A percentile compares a stretch with the other conserved stretches of the same genome.
phyloP scores from a whole-genome alignment of 2,888 invertebrate genomes.

The Ptychoptera contaminata region DNA sequence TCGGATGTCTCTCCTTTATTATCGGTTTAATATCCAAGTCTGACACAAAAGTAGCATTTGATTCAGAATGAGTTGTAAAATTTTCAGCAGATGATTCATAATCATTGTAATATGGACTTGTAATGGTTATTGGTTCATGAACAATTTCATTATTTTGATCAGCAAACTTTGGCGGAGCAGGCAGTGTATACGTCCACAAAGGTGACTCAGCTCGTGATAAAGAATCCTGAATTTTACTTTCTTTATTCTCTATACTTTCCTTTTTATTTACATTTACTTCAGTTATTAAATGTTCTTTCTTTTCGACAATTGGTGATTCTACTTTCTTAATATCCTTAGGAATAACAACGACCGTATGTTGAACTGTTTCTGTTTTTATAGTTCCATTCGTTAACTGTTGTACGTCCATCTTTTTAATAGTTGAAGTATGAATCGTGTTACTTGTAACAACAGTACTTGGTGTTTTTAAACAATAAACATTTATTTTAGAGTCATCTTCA shows the following conservation, averaged over 20 bases:
- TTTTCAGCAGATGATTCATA: conserved; percentile 1
- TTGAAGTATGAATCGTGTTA: background rate
- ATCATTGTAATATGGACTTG: background rate
- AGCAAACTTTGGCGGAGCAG: conserved; percentile 26
- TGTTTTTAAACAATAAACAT: conserved; percentile 26
- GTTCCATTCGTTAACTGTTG: background rate
- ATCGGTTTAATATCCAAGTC: conserved; percentile 5
- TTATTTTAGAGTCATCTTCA: conserved; percentile 23
- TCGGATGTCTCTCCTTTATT: background rate
- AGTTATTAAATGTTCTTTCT: background rate
- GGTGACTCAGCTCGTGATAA: conserved; percentile 10
- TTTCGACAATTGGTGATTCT: no score
- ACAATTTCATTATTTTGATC: conserved; percentile 12
- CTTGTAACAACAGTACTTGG: background rate
- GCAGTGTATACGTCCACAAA: conserved; percentile 16
- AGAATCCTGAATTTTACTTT: background rate
- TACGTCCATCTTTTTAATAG: background rate
- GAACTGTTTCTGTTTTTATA: background rate
- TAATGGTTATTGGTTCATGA: background rate
- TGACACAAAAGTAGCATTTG: conserved; percentile 2
- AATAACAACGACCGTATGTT: background rate
- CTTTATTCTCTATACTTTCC: background rate
- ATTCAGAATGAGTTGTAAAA: conserved; percentile 6
- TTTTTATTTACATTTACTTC: background rate
- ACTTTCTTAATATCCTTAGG: background rate